Evolutionary conservation across 2,113 vertebrate species (phyloP), one percentile per base, ranked within the genome.

Genomic region (Brevimyrus niger): DNA sequence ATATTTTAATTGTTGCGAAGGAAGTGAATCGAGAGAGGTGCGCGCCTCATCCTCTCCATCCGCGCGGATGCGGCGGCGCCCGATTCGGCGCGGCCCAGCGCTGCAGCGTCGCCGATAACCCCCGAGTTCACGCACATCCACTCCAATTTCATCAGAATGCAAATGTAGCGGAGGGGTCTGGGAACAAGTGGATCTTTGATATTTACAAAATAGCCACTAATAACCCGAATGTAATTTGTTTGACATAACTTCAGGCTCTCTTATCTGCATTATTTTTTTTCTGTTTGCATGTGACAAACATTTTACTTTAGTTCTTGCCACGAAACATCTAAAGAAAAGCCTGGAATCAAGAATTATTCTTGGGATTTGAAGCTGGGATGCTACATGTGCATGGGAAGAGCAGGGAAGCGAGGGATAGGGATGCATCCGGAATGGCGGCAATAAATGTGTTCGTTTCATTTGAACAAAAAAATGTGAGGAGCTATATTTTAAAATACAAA

Each of bases 1-100:
- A 97, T 97, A 97, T 97, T 97, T 97, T 97, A 97, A 98, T 98
- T 97, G 97, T 97, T 96, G 96, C 95, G 97, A 96, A 97, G 96
- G 96, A 97, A 97, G 96, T 96, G 96, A 97, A 96, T 96, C 95
- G 96, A 96, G 96, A 89, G 96, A 97, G 96, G 96, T 94, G 96
- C 95, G 94, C 95, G 93, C 96, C 96, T 95, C 95, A 95, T 96
- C 96, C 96, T 97, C 96, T 97, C 94, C 94, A 97, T 96, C 96
- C 95, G 95, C 96, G 96, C 96, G 96, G 95, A 96, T 95, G 95
- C 95, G 93, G 94, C 94, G 95, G 96, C 94, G 96, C 95, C 96
- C 96, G 96, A 96, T 96, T 96, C 96, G 93, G 94, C 95, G 61
- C 23, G 95, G 96, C 95, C 95, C 95, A 94, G 95, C 96, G 96